Evolutionary conservation across 2,113 vertebrate species (phyloP).

Genomic region (Sphaerodactylus townsendi): DNA sequence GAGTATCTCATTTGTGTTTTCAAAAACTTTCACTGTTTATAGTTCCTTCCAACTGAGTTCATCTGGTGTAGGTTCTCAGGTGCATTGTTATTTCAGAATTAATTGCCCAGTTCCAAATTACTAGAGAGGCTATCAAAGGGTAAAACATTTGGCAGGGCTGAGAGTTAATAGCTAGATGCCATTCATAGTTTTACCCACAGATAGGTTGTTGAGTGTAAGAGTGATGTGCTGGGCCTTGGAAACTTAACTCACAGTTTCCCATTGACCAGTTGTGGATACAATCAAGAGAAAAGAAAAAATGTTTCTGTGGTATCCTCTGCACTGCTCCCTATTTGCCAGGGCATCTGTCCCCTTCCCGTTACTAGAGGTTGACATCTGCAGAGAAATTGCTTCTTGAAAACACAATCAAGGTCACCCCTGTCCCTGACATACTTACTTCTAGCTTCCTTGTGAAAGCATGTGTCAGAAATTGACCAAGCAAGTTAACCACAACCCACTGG

Average conservation of each 20-base stretch:
- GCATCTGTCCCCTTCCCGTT: conserved; percentile 42
- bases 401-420: conserved; percentile 16
- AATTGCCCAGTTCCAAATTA: conserved; percentile 50
- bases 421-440: not conserved
- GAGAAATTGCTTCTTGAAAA: conserved; percentile 1
- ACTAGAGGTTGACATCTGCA: not conserved
- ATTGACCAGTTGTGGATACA: conserved; percentile 21
- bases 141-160: conserved; percentile 36
- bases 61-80: conserved; percentile 19
- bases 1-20: not conserved
- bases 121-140: conserved; percentile 41
- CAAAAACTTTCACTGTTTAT: conserved; percentile 17
- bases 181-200: conserved; percentile 40
- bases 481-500: not conserved
- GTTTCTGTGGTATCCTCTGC: conserved; percentile 38
- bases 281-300: conserved; percentile 45
- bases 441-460: not conserved
- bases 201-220: conserved; percentile 28
- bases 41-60: conserved; percentile 24
- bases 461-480: not conserved
- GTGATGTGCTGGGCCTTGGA: conserved; percentile 49
- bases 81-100: conserved; percentile 55
- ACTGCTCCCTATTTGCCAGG: conserved; percentile 33
- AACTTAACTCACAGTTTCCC: conserved; percentile 60
- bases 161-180: conserved; percentile 54